phyloP scores from a whole-genome alignment of 2,888 invertebrate species.

The Himalopsyche japonica region DNA sequence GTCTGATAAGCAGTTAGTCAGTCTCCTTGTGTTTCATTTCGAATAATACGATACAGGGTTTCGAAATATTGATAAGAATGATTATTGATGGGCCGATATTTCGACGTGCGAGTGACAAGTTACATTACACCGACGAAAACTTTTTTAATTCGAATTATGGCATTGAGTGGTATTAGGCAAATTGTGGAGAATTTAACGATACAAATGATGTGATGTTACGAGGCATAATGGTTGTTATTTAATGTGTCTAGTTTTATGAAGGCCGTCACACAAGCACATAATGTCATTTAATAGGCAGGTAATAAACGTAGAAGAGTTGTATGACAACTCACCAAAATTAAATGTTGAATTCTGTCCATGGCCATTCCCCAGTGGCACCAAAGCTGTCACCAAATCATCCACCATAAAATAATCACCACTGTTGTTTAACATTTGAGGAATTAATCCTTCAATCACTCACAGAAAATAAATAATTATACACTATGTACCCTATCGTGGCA shows the following conservation, averaged over 20 bases:
- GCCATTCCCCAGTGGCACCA: slow-evolving; percentile 60
- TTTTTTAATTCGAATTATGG: background rate
- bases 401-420: slow-evolving; percentile 60
- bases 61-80: no score
- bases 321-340: slow-evolving; percentile 60
- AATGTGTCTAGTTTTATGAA: slow-evolving; percentile 8
- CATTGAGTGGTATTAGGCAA: background rate
- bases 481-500: background rate
- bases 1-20: no score
- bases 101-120: background rate
- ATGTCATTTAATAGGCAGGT: background rate
- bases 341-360: slow-evolving; percentile 55
- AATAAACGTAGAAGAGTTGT: slow-evolving; percentile 38
- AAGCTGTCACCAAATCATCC: slow-evolving; percentile 63
- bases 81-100: background rate
- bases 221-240: background rate
- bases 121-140: background rate
- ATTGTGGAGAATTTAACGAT: background rate
- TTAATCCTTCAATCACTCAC: slow-evolving; percentile 13
- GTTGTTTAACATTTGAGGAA: slow-evolving; percentile 53
- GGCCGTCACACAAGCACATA: slow-evolving; percentile 10
- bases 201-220: background rate
- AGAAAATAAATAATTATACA: slow-evolving; percentile 3
- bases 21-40: no score
- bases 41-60: no score